phyloP scores from a whole-genome alignment of 2,113 vertebrate species.

The Gorilla gorilla region DNA sequence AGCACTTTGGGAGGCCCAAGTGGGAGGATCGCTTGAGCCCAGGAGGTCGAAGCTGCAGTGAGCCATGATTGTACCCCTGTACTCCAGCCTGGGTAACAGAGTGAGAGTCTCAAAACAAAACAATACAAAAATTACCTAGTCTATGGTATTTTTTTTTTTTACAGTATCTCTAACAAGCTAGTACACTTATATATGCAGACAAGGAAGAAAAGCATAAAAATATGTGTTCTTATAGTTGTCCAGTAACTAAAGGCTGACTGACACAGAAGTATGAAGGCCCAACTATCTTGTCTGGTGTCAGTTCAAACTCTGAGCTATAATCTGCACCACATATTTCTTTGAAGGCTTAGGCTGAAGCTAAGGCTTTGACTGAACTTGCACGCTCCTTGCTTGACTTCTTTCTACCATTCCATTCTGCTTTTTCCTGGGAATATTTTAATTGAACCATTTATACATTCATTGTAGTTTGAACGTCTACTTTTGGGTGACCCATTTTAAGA shows the following conservation, averaged over 20 bases:
- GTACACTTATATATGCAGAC: not conserved
- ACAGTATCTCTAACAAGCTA: not conserved
- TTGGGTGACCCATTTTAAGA: not conserved
- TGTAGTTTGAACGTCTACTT: not conserved
- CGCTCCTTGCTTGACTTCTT: not conserved
- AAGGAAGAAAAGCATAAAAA: not conserved
- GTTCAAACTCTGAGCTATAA: not conserved
- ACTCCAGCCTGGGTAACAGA: too few species aligned
- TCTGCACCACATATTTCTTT: not conserved
- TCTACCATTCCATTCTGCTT: not conserved
- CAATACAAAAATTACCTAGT: not conserved
- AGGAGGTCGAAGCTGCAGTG: too few species aligned
- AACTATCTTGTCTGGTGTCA: not conserved
- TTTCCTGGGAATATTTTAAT: not conserved
- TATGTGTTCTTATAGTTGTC: not conserved
- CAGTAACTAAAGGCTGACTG: not conserved
- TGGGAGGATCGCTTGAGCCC: too few species aligned
- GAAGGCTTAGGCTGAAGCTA: not conserved
- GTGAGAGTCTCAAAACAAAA: too few species aligned
- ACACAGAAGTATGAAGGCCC: not conserved
- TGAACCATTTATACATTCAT: not conserved
- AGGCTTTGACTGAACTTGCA: not conserved
- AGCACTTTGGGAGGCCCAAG: too few species aligned
- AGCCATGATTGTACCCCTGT: too few species aligned
- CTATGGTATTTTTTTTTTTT: not conserved